These are phyloP conservation scores for Oeneis ivallda DNA, from an alignment of 2,888 invertebrate genomes.

Conservation along the genomic window DNA sequence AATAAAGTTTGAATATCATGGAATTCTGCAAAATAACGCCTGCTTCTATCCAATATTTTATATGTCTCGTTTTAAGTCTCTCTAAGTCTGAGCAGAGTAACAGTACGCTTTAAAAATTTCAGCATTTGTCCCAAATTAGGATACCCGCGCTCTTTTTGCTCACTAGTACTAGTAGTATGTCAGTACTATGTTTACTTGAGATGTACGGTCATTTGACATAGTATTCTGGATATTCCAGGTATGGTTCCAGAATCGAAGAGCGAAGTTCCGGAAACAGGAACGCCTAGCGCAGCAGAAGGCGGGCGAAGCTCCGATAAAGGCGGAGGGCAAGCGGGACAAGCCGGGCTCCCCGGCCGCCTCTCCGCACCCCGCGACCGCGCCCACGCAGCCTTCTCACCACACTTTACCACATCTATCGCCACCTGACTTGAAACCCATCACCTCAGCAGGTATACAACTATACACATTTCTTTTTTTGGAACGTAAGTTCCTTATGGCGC, in stretches of 20 bases:
- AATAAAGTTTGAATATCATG: too few species aligned
- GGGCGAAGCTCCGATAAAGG: constrained; percentile 80
- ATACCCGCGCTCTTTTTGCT: too few species aligned
- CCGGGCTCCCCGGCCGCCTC: constrained; percentile 65
- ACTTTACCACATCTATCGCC: constrained; percentile 81
- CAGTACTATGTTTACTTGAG: too few species aligned
- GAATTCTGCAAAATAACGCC: too few species aligned
- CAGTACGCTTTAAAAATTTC: neutral
- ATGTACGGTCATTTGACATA: neutral
- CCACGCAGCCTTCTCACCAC: constrained; percentile 81
- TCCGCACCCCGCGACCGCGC: constrained; percentile 71
- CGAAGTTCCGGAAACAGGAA: constrained; percentile 93
- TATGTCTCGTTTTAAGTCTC: too few species aligned
- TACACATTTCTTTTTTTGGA: too few species aligned
- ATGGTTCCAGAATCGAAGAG: constrained; percentile 93
- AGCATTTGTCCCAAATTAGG: neutral
- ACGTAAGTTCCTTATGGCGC: too few species aligned
- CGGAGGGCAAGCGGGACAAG: constrained; percentile 80
- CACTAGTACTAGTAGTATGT: too few species aligned
- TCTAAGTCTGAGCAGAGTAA: too few species aligned
- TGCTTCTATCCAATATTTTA: too few species aligned
- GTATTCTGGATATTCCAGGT: constrained; percentile 82
- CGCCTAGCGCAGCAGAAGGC: constrained; percentile 91
- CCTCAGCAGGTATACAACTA: constrained; percentile 78
- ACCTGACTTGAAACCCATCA: constrained; percentile 85